phyloP scores from a whole-genome alignment of 1,140 invertebrate genomes.

The Drosophila varians region DNA sequence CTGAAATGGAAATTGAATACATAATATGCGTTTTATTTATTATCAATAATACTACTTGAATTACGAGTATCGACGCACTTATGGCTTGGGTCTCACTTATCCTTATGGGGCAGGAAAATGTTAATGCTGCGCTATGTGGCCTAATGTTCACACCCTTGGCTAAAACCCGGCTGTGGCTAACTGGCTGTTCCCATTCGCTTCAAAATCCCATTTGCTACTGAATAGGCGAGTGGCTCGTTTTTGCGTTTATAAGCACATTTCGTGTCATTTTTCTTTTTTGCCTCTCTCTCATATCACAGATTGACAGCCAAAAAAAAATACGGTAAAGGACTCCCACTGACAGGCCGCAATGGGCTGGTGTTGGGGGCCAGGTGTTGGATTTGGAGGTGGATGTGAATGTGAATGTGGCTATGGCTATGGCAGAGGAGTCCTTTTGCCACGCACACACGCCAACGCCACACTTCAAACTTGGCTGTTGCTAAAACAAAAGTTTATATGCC shows the following conservation, averaged over 20 bases:
- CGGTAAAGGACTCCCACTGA: conserved; percentile 40
- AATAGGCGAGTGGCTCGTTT: conserved; percentile 51
- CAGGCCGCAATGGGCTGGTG: conserved; percentile 14
- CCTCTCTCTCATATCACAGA: conserved; percentile 66
- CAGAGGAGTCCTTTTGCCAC: conserved; percentile 48
- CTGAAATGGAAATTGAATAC: conserved; percentile 34
- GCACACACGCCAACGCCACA: conserved; percentile 58
- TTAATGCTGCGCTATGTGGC: conserved; percentile 10
- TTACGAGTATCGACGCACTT: conserved; percentile 5
- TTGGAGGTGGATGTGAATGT: conserved; percentile 27
- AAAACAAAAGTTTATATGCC: conserved; percentile 68
- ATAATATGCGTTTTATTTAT: conserved; percentile 12
- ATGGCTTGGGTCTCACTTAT: conserved; percentile 29
- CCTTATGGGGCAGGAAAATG: not conserved
- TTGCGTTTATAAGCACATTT: conserved; percentile 78
- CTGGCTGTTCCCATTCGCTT: conserved; percentile 61
- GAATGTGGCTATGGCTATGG: too few species aligned
- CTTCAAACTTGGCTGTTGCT: conserved; percentile 76
- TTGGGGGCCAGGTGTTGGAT: conserved; percentile 21
- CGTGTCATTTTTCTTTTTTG: conserved; percentile 67
- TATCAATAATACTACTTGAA: not conserved
- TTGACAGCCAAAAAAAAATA: conserved; percentile 60
- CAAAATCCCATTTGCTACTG: conserved; percentile 75
- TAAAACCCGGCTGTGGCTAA: conserved; percentile 32
- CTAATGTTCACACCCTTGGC: conserved; percentile 36